phyloP scores from a whole-genome alignment of 2,797 vertebrate species.

The Ateles fusciceps region DNA sequence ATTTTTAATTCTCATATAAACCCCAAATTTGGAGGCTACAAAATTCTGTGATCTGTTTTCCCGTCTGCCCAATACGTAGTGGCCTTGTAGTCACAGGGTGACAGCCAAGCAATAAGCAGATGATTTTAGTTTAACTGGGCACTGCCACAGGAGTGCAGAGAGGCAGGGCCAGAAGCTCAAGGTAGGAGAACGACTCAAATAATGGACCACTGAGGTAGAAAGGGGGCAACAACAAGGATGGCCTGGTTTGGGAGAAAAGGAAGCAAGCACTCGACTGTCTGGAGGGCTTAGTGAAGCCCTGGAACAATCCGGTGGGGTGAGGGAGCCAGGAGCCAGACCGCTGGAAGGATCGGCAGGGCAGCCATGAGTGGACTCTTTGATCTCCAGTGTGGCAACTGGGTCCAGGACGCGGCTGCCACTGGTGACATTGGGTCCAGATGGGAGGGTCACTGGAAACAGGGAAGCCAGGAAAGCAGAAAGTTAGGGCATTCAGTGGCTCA shows the following conservation, averaged over 20 bases:
- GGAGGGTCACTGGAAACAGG: neutral
- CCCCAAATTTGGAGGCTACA: neutral
- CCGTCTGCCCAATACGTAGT: constrained; percentile 73
- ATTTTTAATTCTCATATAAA: constrained; percentile 4
- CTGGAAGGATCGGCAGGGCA: neutral
- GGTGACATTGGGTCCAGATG: neutral
- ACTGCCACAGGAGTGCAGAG: neutral
- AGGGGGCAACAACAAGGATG: neutral
- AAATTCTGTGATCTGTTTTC: neutral
- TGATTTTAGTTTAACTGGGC: neutral
- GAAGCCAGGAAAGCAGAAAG: neutral
- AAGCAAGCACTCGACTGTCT: neutral
- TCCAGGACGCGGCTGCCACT: neutral
- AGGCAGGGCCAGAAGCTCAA: neutral
- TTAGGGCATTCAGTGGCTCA: neutral
- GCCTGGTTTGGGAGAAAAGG: neutral
- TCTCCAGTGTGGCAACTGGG: neutral
- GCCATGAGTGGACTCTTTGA: too few relatives aligned
- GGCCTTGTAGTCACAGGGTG: constrained; percentile 59
- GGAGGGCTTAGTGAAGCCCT: neutral
- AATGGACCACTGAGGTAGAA: neutral
- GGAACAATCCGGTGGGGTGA: neutral
- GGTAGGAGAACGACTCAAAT: neutral
- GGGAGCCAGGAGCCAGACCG: neutral
- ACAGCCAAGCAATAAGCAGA: neutral